These are phyloP conservation scores for Stenurella melanura DNA, from an alignment of 2,888 invertebrate genomes.

Conservation along the genomic window DNA sequence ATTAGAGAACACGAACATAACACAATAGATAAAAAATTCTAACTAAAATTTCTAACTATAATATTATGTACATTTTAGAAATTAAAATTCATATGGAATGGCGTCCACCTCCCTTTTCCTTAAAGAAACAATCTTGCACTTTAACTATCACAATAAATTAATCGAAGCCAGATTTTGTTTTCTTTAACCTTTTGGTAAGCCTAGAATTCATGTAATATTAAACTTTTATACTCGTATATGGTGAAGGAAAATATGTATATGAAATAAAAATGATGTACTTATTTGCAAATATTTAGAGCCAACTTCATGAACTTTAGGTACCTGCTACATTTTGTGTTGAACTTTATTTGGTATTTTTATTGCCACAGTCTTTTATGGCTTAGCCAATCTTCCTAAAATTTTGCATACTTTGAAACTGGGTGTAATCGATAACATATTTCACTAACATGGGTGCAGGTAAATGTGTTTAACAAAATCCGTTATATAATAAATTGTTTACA, in stretches of 20 bases:
- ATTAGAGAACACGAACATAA: too few species aligned
- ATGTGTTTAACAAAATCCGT: background rate
- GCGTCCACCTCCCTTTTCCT: too few species aligned
- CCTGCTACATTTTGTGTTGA: background rate
- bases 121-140: too few species aligned
- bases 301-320: background rate
- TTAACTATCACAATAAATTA: too few species aligned
- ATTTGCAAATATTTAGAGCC: background rate
- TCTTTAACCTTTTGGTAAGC: too few species aligned
- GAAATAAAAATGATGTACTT: background rate
- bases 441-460: background rate
- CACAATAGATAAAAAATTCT: too few species aligned
- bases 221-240: too few species aligned
- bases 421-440: background rate
- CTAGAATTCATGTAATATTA: too few species aligned
- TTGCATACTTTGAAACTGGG: background rate
- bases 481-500: background rate
- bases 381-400: background rate
- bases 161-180: too few species aligned
- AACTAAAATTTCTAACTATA: too few species aligned
- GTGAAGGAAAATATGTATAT: background rate
- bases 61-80: too few species aligned
- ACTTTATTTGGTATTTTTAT: background rate
- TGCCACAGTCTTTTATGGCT: background rate
- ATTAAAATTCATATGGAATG: too few species aligned